Evolutionary conservation across 1,140 invertebrate genomes (phyloP).

Genomic region (Cyphomyrmex costatus): DNA sequence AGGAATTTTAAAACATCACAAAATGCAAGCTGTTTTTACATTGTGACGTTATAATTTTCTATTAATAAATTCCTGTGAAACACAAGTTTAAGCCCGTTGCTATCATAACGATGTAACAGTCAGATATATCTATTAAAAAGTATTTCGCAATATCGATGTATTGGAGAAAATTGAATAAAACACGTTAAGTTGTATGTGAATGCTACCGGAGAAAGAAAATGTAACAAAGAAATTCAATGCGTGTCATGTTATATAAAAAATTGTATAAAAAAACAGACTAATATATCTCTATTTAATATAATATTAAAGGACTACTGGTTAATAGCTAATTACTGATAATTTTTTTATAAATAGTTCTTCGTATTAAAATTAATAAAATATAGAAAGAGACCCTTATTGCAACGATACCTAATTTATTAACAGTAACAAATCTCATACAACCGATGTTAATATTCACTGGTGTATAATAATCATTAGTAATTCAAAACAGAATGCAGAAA

Average conservation of each 20-base stretch:
- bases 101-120: background rate
- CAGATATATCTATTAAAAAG: conserved; percentile 36
- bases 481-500: too few species aligned
- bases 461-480: too few species aligned
- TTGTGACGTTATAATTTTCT: background rate
- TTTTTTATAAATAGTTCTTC: background rate
- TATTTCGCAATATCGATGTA: conserved; percentile 1
- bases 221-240: background rate
- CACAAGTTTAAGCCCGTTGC: background rate
- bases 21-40: background rate
- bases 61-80: conserved; percentile 22
- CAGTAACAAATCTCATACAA: too few species aligned
- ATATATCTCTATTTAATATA: background rate
- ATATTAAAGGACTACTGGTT: background rate
- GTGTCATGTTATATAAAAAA: too few species aligned
- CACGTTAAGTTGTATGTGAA: background rate
- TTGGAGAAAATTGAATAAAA: conserved; percentile 31
- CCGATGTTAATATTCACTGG: too few species aligned
- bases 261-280: background rate
- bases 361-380: background rate
- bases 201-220: background rate
- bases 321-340: background rate
- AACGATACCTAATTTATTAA: too few species aligned
- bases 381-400: too few species aligned
- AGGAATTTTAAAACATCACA: background rate